These are phyloP conservation scores for Mesocentrotus franciscanus DNA, from an alignment of 53 echinoderm and acorn worm genomes.

Conservation along the genomic window DNA sequence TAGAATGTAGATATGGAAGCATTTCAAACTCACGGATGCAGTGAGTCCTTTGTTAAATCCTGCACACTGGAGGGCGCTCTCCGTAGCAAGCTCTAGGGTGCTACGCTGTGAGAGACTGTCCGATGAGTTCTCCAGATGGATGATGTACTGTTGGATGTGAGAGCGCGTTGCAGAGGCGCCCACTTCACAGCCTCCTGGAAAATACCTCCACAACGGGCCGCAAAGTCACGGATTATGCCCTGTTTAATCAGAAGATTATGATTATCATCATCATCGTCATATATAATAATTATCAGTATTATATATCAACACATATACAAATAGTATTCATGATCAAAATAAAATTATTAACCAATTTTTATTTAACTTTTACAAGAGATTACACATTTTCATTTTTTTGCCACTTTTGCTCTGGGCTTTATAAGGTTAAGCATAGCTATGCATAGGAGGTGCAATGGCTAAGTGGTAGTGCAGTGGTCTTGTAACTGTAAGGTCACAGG, in stretches of 20 bases:
- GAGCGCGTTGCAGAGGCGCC: constrained; percentile 91
- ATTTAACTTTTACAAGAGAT: too few relatives aligned
- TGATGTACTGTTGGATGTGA: constrained; percentile 93
- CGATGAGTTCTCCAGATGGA: constrained; percentile 79
- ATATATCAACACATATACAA: background rate
- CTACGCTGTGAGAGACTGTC: constrained; percentile 82
- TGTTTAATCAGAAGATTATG: constrained; percentile 22
- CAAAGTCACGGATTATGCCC: constrained; percentile 91
- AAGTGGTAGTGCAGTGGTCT: too few relatives aligned
- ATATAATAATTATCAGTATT: background rate
- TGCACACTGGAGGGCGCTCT: constrained; percentile 89
- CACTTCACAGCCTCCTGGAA: constrained; percentile 98
- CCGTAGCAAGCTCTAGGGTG: constrained; percentile 85
- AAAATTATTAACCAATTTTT: too few relatives aligned
- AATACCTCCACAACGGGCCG: constrained; percentile 94
- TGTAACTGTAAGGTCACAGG: too few relatives aligned
- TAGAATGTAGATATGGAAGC: too few relatives aligned
- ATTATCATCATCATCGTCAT: background rate
- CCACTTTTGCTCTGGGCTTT: too few relatives aligned
- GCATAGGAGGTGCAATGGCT: too few relatives aligned
- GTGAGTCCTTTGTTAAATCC: constrained; percentile 83
- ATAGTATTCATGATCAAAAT: too few relatives aligned
- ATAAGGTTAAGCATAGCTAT: too few relatives aligned
- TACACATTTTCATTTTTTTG: too few relatives aligned
- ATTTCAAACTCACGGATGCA: constrained; percentile 44